phyloP scores from a whole-genome alignment of 2,797 vertebrate species.

The Cossypha dichroa region DNA sequence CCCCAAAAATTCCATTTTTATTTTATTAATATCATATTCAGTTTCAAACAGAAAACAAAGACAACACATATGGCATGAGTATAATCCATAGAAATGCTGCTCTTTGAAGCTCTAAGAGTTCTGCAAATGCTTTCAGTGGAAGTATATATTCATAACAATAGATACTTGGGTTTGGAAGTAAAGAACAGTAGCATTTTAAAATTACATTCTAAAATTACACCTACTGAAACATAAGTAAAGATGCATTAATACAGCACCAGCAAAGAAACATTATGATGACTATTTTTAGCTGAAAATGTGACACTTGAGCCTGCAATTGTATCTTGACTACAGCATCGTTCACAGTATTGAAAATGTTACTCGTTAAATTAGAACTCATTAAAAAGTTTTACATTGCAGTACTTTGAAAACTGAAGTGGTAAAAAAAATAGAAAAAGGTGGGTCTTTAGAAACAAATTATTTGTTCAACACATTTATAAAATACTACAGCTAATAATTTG shows the following conservation, averaged over 20 bases:
- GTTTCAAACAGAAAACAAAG: conserved; percentile 10
- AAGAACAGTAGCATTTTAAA: not conserved
- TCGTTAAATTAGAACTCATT: not conserved
- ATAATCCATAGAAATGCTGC: not conserved
- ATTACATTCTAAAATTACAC: not conserved
- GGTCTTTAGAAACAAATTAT: not conserved
- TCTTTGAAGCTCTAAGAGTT: not conserved
- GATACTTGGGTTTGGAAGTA: not conserved
- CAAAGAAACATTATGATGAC: not conserved
- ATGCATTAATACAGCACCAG: not conserved
- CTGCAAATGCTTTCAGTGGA: not conserved
- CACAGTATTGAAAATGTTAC: not conserved
- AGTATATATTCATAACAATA: not conserved
- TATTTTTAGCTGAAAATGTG: not conserved
- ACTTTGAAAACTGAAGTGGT: not conserved
- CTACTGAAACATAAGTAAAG: not conserved
- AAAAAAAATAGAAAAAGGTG: not conserved
- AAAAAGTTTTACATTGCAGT: not conserved
- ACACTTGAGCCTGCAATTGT: not conserved
- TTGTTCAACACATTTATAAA: not conserved
- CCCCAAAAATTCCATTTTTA: not conserved
- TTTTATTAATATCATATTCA: not conserved
- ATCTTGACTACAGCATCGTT: not conserved
- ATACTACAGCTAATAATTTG: not conserved
- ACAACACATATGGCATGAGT: not conserved